Evolutionary conservation across 2,888 invertebrate species (phyloP).

Genomic region (Drosophila ezoana): DNA sequence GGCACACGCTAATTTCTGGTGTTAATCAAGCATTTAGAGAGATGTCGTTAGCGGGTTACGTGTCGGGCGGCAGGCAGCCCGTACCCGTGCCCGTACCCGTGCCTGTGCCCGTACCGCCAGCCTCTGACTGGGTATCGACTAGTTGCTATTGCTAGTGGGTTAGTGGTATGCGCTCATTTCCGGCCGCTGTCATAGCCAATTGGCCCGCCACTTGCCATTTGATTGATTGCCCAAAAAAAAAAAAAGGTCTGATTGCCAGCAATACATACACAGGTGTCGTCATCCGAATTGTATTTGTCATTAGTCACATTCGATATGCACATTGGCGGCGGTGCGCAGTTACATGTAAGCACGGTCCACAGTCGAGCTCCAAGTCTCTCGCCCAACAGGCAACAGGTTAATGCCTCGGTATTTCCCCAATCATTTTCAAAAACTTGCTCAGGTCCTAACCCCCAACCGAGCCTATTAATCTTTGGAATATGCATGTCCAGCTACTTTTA

Average conservation of each 20-base stretch:
- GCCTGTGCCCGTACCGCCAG: not conserved
- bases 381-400: conserved; percentile 31
- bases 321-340: conserved; percentile 19
- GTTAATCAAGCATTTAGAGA: conserved; percentile 75
- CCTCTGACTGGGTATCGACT: conserved; percentile 9
- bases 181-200: conserved; percentile 40
- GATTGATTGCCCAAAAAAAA: conserved; percentile 41
- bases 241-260: not conserved
- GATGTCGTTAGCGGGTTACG: conserved; percentile 73
- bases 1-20: conserved; percentile 68
- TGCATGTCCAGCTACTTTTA: conserved; percentile 7
- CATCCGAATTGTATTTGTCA: conserved; percentile 25
- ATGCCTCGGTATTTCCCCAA: conserved; percentile 48
- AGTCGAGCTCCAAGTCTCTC: not conserved
- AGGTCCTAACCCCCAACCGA: conserved; percentile 10
- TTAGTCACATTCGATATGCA: conserved; percentile 47
- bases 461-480: conserved; percentile 36
- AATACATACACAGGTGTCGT: conserved; percentile 21
- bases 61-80: conserved; percentile 50
- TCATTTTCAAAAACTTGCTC: conserved; percentile 32
- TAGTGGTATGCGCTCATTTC: conserved; percentile 53
- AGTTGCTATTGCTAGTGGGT: conserved; percentile 36
- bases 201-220: conserved; percentile 24
- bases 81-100: not conserved
- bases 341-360: not conserved